Base-by-base conservation (phyloP, 2,888 invertebrate species). In the Drosophila stalkeri region DNA sequence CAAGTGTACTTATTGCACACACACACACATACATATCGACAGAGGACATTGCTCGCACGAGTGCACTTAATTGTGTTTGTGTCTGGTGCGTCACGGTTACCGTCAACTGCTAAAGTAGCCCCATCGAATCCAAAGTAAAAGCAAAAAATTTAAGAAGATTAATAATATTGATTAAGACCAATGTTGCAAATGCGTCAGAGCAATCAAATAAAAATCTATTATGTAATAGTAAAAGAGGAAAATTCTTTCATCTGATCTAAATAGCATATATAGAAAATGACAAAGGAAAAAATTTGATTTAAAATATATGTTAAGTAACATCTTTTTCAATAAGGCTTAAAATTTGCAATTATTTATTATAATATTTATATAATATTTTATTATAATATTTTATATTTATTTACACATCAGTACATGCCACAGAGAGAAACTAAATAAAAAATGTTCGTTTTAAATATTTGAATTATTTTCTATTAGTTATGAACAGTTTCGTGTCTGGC, bases 21-120 rank as follows among this genome's bases (percentile, higher is more conserved):
- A 72, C 51, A 47, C 41, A 27, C 23, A n/a, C 41, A 27, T 23
- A 20, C 31, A 49, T 4, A 51, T 23, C 73, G 46, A 74, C 80
- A 80, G 71, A 68, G 71, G 72, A 80, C 76, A 72, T 65, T 68
- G 72, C 66, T 72, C 81, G 68, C 70, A 74, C 72, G 74, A 83
- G 77, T 81, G 78, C 84, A 73, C 76, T 69, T 78, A 81, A 89
- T 83, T 83, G 72, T 69, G 80, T 71, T 78, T 79, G 74, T 75
- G 77, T 74, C 81, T 67, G 81, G 44, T 65, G 67, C 69, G 59
- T 70, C 70, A 64, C 74, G 62, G 72, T 72, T 59, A 63, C 67
- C 55, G 41, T 14, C 62, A 76, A 60, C 69, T 47, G 47, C 56
- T 51, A 44, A 18, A 44, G 61, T 61, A 57, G 54, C 80, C 51